Base-by-base conservation (phyloP, 2,888 invertebrate genomes). In the Synergus gifuensis region DNA sequence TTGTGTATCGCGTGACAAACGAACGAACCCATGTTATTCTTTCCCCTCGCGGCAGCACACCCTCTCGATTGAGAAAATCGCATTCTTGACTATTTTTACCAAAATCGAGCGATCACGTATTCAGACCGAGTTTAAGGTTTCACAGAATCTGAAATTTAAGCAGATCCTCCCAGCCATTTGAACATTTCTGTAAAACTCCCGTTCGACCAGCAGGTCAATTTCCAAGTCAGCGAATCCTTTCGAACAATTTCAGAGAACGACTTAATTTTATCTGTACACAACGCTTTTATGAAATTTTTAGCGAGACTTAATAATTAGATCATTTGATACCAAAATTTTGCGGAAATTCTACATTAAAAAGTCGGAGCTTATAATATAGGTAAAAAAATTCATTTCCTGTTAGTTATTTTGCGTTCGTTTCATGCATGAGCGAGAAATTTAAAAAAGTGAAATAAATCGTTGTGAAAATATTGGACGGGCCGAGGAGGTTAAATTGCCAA, bases 81-180 rank as follows among this genome's bases (percentile, higher is more conserved):
- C 81, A 76, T 44, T 42, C 28, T 78, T 82, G 58, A 77, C 76
- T 79, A 79, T 82, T 81, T 80, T 76, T 79, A 46, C 63, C 69
- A 18, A 83, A 78, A 82, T 79, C 81, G 81, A 83, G 79, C 78
- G 40, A 63, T 76, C 67, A 76, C 79, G 78, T 83, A 83, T 80
- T 77, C 78, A 76, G 22, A 60, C 5, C 60, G 4, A 60, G 60
- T 14, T 28, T 60, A 60, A 14, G 22, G 4, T 60, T 60, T 60
- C 12, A 60, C 22, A 60, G 22, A 28, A 60, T 12, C 11, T 28
- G 12, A 22, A 60, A 60, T 11, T 28, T 60, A 12, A 28, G 22
- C 11, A 28, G 22, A 60, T 60, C 60, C 22, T 22, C 60, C 22
- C 22, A 18, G 11, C 18, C 12, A 22, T 60, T 60, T 22, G 60